Evolutionary conservation across 2,888 invertebrate species (phyloP).

Genomic region (Syrphus vitripennis): DNA sequence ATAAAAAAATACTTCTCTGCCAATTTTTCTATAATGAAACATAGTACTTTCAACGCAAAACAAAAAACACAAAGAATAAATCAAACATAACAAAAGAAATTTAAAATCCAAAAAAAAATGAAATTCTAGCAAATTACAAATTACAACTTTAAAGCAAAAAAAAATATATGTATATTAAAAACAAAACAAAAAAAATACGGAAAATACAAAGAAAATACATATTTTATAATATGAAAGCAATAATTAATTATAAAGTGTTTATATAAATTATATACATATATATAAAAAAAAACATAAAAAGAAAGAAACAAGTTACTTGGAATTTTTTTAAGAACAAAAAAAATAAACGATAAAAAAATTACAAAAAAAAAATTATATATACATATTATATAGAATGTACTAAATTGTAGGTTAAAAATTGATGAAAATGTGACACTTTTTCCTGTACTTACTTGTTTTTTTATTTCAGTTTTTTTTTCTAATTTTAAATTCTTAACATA

Average conservation of each 20-base stretch:
- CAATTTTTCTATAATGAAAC: constrained; percentile 61
- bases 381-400: constrained; percentile 24
- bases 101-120: constrained; percentile 20
- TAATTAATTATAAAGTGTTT: constrained; percentile 70
- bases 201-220: constrained; percentile 57
- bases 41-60: constrained; percentile 49
- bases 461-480: constrained; percentile 43
- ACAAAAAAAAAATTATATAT: constrained; percentile 24
- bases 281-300: constrained; percentile 16
- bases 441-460: constrained; percentile 16
- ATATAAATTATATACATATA: constrained; percentile 51
- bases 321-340: constrained; percentile 62
- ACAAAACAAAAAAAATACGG: constrained; percentile 11
- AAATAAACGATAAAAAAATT: constrained; percentile 31
- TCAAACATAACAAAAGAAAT: constrained; percentile 19
- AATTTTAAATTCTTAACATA: constrained; percentile 35
- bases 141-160: constrained; percentile 31
- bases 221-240: constrained; percentile 71
- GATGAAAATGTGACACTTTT: constrained; percentile 64
- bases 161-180: not conserved
- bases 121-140: constrained; percentile 56
- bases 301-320: constrained; percentile 26
- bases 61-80: constrained; percentile 16
- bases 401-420: constrained; percentile 52
- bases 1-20: constrained; percentile 71